Evolutionary conservation across 2,797 vertebrate species (phyloP).

Genomic region (Rhinoraja longicauda): DNA sequence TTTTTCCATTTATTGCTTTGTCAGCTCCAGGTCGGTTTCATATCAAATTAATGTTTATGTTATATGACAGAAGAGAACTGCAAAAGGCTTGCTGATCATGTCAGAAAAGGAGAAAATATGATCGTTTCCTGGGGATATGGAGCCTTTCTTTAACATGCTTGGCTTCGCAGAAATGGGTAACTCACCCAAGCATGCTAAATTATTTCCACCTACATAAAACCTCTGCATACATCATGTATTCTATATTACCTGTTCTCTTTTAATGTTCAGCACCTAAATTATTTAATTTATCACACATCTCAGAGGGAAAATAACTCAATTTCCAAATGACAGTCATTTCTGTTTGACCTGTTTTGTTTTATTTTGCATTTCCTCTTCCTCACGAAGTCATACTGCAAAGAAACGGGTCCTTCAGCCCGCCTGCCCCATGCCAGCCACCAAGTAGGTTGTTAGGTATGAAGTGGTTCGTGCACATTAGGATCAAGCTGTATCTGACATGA

Average conservation of each 20-base stretch:
- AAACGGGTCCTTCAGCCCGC: no score
- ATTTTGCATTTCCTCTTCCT: neutral
- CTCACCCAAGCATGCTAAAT: neutral
- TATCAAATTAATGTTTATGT: constrained; percentile 4
- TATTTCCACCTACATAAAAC: neutral
- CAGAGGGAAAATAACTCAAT: neutral
- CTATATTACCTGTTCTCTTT: neutral
- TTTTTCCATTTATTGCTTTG: constrained; percentile 7
- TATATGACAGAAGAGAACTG: neutral
- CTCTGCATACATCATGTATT: neutral
- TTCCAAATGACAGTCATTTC: neutral
- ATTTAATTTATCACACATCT: neutral
- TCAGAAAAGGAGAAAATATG: neutral
- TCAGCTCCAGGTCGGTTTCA: constrained; percentile 12
- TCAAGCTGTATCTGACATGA: neutral
- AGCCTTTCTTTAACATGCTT: neutral
- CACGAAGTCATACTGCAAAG: no score
- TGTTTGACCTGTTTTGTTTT: neutral
- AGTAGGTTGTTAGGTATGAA: neutral
- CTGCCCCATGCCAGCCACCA: no score
- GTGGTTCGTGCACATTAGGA: neutral
- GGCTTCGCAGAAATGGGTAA: neutral
- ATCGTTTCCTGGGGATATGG: neutral
- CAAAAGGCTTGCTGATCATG: neutral
- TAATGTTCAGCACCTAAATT: neutral